A percentile compares a stretch with the other conserved stretches of the same genome.
These are phyloP conservation scores for Myathropa florea DNA, from an alignment of 2,888 invertebrate genomes.

Conservation along the genomic window DNA sequence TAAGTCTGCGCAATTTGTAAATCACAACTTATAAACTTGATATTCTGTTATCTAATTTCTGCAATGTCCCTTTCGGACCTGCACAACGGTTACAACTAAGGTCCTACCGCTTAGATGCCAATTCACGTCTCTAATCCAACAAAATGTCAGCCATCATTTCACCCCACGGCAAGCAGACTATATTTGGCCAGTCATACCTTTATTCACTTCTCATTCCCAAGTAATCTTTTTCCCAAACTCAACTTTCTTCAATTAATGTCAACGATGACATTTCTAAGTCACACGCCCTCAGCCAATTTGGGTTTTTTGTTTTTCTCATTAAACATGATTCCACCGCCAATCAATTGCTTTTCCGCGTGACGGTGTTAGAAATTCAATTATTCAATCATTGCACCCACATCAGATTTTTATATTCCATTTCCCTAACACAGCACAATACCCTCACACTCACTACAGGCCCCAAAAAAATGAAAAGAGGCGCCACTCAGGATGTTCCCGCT, in stretches of 20 bases:
- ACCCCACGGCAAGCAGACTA: no score
- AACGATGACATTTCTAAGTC: slow-evolving; percentile 16
- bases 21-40: no score
- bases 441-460: not conserved
- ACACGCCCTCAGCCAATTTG: not conserved
- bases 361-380: slow-evolving; percentile 60
- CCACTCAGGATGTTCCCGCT: slow-evolving; percentile 1
- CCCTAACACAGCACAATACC: not conserved
- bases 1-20: no score
- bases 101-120: no score
- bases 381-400: slow-evolving; percentile 48
- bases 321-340: slow-evolving; percentile 46
- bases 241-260: slow-evolving; percentile 1
- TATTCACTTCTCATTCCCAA: not conserved
- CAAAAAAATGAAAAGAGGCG: slow-evolving; percentile 11
- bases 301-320: slow-evolving; percentile 7
- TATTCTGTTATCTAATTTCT: no score
- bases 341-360: slow-evolving; percentile 31
- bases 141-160: no score
- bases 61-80: no score
- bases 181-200: no score
- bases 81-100: not conserved
- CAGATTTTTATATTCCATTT: slow-evolving; percentile 47
- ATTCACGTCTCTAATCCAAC: no score
- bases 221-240: no score